Base-by-base conservation (phyloP, 2,113 vertebrate species). In the Suricata suricatta region DNA sequence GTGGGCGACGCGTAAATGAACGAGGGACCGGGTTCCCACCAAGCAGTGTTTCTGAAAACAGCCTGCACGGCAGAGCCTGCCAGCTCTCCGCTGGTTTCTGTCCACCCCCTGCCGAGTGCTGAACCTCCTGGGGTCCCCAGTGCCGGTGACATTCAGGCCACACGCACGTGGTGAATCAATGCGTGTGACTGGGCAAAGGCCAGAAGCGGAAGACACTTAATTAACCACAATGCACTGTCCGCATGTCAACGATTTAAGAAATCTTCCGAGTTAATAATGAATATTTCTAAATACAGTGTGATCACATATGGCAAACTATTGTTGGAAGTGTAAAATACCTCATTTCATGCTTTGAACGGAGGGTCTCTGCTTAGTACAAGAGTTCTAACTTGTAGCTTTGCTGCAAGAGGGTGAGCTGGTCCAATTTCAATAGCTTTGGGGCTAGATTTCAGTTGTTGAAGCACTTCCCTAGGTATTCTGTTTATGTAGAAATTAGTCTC, bases 391-490 rank as follows among this genome's bases (percentile, higher is more conserved):
- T 15, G 31, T 60, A 57, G 15, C 12, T 21, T 52, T 60, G 44
- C 57, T 50, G 21, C 15, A 13, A 21, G 47, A 74, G 13, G 68
- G n/a, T n/a, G 21, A 95, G 10, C 60, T 35, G 25, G 29, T 68
- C 33, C 13, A 76, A 4, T 71, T 66, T 64, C 29, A 81, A 0
- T 79, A 35, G 79, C 33, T 13, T 66, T 19, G 82, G 87, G 80
- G 82, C 94, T 96, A 60, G 14, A 13, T 79, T 71, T 31, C 16
- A 15, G n/a, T 50, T 93, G 35, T n/a, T 27, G 66, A 86, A 38
- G 3, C 44, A 7, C 72, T 97, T 79, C 92, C 88, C 33, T 81
- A 96, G 81, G 52, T 88, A 6, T 88, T 91, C 23, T 93, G 60
- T 41, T 38, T 63, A 9, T 33, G 0, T 33, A 0, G 21, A 6